phyloP scores from a whole-genome alignment of 2,888 invertebrate species.

The Hypsopygia costalis region DNA sequence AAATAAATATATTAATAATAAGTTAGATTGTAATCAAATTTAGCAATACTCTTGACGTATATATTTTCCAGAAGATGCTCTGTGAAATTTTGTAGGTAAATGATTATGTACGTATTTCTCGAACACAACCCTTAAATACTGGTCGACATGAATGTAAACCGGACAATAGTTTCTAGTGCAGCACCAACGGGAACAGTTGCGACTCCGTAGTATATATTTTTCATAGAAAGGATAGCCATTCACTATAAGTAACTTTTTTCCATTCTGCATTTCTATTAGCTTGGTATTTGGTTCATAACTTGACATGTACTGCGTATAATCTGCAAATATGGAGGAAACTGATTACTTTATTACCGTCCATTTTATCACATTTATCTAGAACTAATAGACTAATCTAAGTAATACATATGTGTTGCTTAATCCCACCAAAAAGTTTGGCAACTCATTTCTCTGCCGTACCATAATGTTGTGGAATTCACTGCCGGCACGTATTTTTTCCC shows the following conservation, averaged over 20 bases:
- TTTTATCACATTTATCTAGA: too few species aligned
- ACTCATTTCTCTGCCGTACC: too few species aligned
- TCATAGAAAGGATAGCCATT: slow-evolving; percentile 38
- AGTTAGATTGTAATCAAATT: too few species aligned
- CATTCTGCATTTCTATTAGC: slow-evolving; percentile 16
- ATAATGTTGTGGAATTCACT: too few species aligned
- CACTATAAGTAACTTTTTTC: slow-evolving; percentile 29
- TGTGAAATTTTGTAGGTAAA: slow-evolving; percentile 18
- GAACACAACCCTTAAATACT: slow-evolving; percentile 17
- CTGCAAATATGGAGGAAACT: too few species aligned
- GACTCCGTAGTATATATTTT: slow-evolving; percentile 17
- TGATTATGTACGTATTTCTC: slow-evolving; percentile 24
- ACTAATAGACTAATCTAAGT: too few species aligned
- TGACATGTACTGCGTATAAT: neutral
- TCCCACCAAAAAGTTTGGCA: too few species aligned
- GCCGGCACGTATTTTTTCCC: too few species aligned
- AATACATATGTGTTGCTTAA: too few species aligned
- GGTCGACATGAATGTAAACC: slow-evolving; percentile 26
- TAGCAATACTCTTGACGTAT: slow-evolving; percentile 9
- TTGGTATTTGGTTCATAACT: neutral
- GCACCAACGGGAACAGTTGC: slow-evolving; percentile 27
- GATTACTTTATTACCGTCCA: too few species aligned
- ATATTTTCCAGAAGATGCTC: slow-evolving; percentile 22
- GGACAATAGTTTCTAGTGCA: slow-evolving; percentile 37
- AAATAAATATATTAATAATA: too few species aligned